A percentile compares a stretch with the other conserved stretches of the same genome.
phyloP scores from a whole-genome alignment of 2,113 vertebrate species.

The Mesitornis unicolor region DNA sequence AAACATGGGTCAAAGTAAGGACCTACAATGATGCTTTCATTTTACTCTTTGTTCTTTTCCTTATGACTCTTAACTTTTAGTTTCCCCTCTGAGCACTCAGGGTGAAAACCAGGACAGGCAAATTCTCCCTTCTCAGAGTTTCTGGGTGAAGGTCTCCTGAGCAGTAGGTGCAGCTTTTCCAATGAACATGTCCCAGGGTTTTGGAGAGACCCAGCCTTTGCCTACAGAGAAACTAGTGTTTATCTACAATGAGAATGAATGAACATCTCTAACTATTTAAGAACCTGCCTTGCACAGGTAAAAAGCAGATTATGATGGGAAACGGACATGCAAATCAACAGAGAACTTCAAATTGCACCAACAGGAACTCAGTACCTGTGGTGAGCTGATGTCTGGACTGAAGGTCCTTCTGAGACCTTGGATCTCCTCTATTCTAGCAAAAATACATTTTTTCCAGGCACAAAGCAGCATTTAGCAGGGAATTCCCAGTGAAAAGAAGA shows the following conservation, averaged over 20 bases:
- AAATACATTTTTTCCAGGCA: not conserved
- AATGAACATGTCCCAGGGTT: not conserved
- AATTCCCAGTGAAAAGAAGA: not conserved
- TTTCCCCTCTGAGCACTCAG: not conserved
- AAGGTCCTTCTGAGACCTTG: not conserved
- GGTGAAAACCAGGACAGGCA: not conserved
- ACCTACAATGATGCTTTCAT: not conserved
- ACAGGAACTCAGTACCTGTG: not conserved
- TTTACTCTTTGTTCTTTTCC: not conserved
- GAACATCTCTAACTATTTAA: not conserved
- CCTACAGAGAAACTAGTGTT: not conserved
- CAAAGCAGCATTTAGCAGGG: not conserved
- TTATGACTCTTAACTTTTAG: not conserved
- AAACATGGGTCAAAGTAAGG: not conserved
- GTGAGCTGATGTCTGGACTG: not conserved
- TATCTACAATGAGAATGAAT: not conserved
- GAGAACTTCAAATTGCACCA: not conserved
- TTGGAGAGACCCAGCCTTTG: not conserved
- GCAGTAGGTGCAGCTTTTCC: not conserved
- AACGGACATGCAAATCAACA: not conserved
- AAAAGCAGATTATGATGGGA: not conserved
- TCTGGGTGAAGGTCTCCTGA: not conserved
- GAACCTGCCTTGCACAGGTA: not conserved
- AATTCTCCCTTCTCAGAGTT: not conserved
- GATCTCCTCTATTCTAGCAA: not conserved